Conservation (phyloP, 2,113 vertebrate genomes). For the Muntiacus muntjak region DNA sequence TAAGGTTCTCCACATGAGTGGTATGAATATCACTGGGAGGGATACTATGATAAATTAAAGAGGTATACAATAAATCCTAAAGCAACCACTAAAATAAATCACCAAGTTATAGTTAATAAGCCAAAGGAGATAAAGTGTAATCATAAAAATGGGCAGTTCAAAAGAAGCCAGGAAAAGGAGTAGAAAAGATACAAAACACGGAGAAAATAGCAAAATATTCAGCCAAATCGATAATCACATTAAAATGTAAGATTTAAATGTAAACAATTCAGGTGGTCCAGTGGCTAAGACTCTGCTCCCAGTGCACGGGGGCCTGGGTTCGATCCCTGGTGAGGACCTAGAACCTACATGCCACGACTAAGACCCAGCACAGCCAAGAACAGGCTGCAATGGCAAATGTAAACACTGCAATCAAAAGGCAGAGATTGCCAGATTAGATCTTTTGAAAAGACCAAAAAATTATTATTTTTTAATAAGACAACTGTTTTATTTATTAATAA, state of each 20-base stretch:
- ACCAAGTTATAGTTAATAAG: not conserved
- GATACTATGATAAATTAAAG: not conserved
- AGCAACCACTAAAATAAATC: not conserved
- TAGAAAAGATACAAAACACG: not conserved
- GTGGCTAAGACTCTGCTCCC: not conserved
- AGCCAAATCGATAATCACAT: not conserved
- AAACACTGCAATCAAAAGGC: not conserved
- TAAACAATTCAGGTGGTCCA: not conserved
- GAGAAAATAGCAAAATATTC: not conserved
- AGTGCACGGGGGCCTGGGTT: accelerated
- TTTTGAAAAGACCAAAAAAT: not conserved
- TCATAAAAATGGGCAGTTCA: not conserved
- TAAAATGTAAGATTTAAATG: not conserved
- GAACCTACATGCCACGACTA: not conserved
- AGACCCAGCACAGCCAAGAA: not conserved
- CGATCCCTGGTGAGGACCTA: not conserved
- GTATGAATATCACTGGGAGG: not conserved
- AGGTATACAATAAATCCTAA: not conserved
- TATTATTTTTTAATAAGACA: not conserved
- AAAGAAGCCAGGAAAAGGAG: not conserved
- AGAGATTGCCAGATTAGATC: not conserved
- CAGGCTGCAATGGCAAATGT: not conserved
- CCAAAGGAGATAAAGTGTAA: not conserved
- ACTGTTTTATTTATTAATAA: not conserved
- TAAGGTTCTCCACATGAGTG: not conserved